Percentiles rank a stretch among this genome's conserved stretches.
Conservation (phyloP, 2,797 vertebrate species). For the Enteromius mattozi region DNA sequence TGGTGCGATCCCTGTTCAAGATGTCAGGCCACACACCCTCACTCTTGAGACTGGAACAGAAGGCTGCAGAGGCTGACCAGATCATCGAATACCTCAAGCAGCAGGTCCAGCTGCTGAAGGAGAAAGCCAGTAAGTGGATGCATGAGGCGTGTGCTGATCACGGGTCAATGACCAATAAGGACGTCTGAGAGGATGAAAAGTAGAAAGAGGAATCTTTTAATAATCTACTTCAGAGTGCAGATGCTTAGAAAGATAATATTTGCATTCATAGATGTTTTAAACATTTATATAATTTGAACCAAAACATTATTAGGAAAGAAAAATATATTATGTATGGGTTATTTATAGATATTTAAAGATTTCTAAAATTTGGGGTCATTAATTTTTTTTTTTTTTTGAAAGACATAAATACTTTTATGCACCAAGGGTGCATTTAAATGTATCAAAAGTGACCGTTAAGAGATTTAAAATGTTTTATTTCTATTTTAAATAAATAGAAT, state of each 20-base stretch:
- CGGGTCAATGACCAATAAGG: background rate
- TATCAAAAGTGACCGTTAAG: background rate
- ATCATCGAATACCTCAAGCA: conserved; percentile 96
- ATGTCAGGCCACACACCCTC: conserved; percentile 89
- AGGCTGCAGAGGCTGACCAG: conserved; percentile 93
- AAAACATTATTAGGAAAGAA: background rate
- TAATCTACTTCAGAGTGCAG: background rate
- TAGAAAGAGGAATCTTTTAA: background rate
- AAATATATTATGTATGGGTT: background rate
- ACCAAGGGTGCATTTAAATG: background rate
- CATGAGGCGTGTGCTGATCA: background rate
- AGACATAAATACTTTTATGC: background rate
- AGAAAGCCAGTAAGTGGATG: conserved; percentile 91
- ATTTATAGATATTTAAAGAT: background rate
- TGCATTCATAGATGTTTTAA: background rate
- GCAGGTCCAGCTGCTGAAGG: conserved; percentile 94
- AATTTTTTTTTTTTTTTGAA: background rate
- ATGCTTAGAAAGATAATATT: background rate
- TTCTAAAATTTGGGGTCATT: background rate
- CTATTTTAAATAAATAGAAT: background rate
- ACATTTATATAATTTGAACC: background rate
- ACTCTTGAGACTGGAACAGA: conserved; percentile 91
- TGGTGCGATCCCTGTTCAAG: conserved; percentile 82
- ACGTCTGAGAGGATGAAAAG: background rate
- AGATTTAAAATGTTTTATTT: background rate